phyloP scores from a whole-genome alignment of 53 echinoderm and acorn worm genomes.

The Hippasteria phrygiana region DNA sequence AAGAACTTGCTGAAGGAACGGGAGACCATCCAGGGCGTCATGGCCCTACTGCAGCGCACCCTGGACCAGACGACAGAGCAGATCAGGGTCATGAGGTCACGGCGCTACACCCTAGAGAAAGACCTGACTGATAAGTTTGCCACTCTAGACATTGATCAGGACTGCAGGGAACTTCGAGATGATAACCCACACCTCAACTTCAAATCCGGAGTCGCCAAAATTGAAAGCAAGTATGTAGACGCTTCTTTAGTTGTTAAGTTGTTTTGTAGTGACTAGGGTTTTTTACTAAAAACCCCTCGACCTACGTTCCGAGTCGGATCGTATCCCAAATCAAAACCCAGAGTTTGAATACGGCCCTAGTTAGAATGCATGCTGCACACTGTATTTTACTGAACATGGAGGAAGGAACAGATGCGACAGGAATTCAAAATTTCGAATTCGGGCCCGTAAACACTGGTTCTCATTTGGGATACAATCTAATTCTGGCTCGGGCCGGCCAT shows the following conservation, averaged over 20 bases:
- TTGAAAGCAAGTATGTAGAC: conserved; percentile 91
- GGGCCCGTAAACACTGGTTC: too few species aligned
- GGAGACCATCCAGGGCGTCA: conserved; percentile 86
- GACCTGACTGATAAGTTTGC: conserved; percentile 95
- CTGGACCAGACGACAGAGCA: conserved; percentile 95
- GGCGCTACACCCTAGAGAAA: conserved; percentile 89
- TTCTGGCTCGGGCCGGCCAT: too few species aligned
- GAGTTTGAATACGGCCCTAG: too few species aligned
- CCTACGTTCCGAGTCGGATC: too few species aligned
- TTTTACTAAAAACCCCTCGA: too few species aligned
- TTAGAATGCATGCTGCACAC: too few species aligned
- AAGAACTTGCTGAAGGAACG: conserved; percentile 92
- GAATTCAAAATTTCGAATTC: too few species aligned
- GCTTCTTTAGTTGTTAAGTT: background rate
- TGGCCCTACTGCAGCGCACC: conserved; percentile 94
- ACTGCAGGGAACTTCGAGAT: conserved; percentile 87
- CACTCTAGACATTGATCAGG: conserved; percentile 89
- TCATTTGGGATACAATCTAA: too few species aligned
- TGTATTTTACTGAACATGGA: too few species aligned
- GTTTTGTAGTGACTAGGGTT: too few species aligned
- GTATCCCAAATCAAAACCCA: too few species aligned
- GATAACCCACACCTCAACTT: conserved; percentile 78
- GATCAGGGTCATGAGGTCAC: conserved; percentile 91
- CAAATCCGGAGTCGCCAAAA: conserved; percentile 86
- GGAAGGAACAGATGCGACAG: too few species aligned